phyloP scores from a whole-genome alignment of 2,888 invertebrate genomes.

The Polymixis lichenea region DNA sequence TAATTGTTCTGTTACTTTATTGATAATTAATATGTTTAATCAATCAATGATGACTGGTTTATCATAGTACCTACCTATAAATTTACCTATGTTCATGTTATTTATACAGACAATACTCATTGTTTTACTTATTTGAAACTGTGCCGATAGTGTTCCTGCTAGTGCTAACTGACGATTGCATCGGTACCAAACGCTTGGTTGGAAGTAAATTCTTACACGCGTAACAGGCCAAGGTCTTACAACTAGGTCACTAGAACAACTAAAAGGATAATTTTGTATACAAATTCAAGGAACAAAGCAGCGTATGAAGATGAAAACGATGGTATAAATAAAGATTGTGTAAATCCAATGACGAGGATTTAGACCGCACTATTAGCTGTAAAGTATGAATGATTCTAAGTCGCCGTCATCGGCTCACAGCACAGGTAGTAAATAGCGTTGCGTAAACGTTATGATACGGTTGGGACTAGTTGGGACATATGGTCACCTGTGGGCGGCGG shows the following conservation, averaged over 20 bases:
- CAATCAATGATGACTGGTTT: too few species aligned
- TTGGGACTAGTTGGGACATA: constrained; percentile 68
- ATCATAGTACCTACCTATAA: not conserved
- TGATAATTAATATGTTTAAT: constrained; percentile 3
- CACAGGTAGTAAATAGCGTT: constrained; percentile 59
- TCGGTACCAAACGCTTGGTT: not conserved
- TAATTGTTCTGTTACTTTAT: not conserved
- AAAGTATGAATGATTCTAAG: constrained; percentile 64
- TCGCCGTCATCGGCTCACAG: constrained; percentile 58
- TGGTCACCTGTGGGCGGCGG: constrained; percentile 80
- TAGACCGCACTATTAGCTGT: constrained; percentile 57
- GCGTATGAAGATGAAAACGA: constrained; percentile 13
- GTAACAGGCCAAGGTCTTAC: constrained; percentile 35
- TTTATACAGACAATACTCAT: constrained; percentile 33
- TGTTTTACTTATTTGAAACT: constrained; percentile 26
- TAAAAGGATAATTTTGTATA: constrained; percentile 35
- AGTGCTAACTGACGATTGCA: not conserved
- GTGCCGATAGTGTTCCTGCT: not conserved
- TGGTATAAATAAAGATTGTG: constrained; percentile 61
- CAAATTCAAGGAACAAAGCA: constrained; percentile 25
- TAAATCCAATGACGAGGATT: constrained; percentile 46
- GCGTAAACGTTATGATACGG: constrained; percentile 61
- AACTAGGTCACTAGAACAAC: constrained; percentile 44
- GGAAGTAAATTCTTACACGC: constrained; percentile 11
- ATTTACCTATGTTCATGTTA: not conserved